Conservation (phyloP, 2,888 invertebrate genomes). For the Colostygia pectinataria region DNA sequence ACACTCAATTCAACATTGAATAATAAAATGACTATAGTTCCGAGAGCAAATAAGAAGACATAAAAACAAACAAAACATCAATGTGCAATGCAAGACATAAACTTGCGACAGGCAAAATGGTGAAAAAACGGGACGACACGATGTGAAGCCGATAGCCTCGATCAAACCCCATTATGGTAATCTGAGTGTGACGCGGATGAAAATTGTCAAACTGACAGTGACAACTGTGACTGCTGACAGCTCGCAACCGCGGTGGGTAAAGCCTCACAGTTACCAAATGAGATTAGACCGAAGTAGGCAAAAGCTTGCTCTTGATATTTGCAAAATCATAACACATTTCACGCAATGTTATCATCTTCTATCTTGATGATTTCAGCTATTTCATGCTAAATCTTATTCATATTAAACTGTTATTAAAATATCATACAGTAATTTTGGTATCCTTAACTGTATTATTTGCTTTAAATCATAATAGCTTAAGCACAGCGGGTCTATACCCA, state of each 20-base stretch:
- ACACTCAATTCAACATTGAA: no score
- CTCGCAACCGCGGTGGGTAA: slow-evolving; percentile 55
- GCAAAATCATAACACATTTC: slow-evolving; percentile 11
- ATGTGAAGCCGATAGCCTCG: slow-evolving; percentile 75
- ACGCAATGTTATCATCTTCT: no score
- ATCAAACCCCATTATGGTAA: slow-evolving; percentile 94
- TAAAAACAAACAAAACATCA: slow-evolving; percentile 37
- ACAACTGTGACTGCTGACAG: slow-evolving; percentile 39
- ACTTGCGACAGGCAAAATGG: slow-evolving; percentile 55
- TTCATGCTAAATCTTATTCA: no score
- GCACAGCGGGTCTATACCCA: background rate
- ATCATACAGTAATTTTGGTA: no score
- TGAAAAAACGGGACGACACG: slow-evolving; percentile 77
- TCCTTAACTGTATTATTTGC: no score
- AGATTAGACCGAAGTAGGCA: slow-evolving; percentile 92
- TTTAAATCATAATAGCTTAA: no score
- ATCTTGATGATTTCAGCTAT: no score
- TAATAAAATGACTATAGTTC: no score
- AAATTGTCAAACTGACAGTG: slow-evolving; percentile 36
- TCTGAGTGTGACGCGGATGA: slow-evolving; percentile 84
- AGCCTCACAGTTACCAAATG: slow-evolving; percentile 99
- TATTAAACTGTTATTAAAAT: no score
- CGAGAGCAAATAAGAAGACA: slow-evolving; percentile 35
- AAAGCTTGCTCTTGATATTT: slow-evolving; percentile 57
- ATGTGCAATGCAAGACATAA: slow-evolving; percentile 62